A percentile compares a stretch with the other conserved stretches of the same genome.
Conservation (phyloP, 1,140 invertebrate species). For the Papilio polyxenes region DNA sequence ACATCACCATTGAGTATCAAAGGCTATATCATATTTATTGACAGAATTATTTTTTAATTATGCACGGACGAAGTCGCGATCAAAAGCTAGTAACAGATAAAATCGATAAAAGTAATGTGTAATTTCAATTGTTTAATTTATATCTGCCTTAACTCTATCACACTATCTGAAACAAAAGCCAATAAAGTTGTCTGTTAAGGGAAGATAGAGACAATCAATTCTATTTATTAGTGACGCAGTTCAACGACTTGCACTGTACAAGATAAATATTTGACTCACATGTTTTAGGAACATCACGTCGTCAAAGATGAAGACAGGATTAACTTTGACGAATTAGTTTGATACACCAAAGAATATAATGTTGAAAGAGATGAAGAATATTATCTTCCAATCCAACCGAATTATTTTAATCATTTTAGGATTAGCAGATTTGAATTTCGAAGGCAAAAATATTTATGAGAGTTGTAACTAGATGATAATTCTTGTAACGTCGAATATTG, state of each 20-base stretch:
- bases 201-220: slow-evolving; percentile 4
- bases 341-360: not conserved
- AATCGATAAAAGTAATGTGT: not conserved
- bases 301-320: not conserved
- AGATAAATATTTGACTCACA: not conserved
- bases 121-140: not conserved
- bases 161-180: not conserved
- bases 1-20: too few species aligned
- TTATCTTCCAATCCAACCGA: not conserved
- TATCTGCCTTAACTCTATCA: not conserved
- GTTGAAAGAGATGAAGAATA: not conserved
- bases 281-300: not conserved
- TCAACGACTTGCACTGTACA: slow-evolving; percentile 11
- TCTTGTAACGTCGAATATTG: too few species aligned
- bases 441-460: too few species aligned
- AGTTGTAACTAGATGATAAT: too few species aligned
- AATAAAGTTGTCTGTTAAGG: not conserved
- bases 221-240: not conserved
- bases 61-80: too few species aligned
- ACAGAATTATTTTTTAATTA: too few species aligned
- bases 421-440: not conserved
- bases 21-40: too few species aligned
- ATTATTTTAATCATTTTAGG: not conserved
- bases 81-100: not conserved
- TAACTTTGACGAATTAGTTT: not conserved